phyloP scores from a whole-genome alignment of 1,140 invertebrate species.

The Drosophila dunni region DNA sequence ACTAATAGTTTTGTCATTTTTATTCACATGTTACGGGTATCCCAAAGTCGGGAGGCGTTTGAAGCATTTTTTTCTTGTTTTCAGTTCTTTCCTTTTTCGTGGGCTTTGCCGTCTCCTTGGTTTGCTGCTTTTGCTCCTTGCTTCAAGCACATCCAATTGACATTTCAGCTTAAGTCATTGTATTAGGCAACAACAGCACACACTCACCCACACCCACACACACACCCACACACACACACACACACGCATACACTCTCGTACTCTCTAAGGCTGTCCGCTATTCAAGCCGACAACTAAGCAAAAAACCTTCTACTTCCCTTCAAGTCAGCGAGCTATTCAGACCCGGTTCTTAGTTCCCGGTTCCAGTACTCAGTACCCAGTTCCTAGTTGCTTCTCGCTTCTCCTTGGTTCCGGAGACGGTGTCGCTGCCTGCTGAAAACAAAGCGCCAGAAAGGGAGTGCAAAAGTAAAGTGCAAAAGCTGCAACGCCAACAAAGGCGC shows the following conservation, averaged over 20 bases:
- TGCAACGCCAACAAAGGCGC: conserved; percentile 76
- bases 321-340: conserved; percentile 37
- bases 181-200: conserved; percentile 62
- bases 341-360: neutral
- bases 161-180: conserved; percentile 82
- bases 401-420: conserved; percentile 25
- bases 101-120: conserved; percentile 43
- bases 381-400: conserved; percentile 7
- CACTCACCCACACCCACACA: conserved; percentile 22
- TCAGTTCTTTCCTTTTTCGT: conserved; percentile 60
- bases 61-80: too few relatives aligned
- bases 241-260: neutral
- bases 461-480: conserved; percentile 78
- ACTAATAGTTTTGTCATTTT: too few relatives aligned
- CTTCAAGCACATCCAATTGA: conserved; percentile 75
- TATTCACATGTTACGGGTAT: too few relatives aligned
- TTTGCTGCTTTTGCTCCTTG: conserved; percentile 30
- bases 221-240: neutral
- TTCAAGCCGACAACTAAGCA: conserved; percentile 59
- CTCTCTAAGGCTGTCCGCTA: conserved; percentile 62
- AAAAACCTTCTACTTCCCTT: conserved; percentile 8
- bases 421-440: conserved; percentile 60
- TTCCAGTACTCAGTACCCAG: neutral
- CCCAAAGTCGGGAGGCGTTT: too few relatives aligned
- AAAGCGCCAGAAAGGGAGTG: conserved; percentile 75